Base-by-base conservation (phyloP, 2,113 vertebrate genomes). In the Lycaon pictus region DNA sequence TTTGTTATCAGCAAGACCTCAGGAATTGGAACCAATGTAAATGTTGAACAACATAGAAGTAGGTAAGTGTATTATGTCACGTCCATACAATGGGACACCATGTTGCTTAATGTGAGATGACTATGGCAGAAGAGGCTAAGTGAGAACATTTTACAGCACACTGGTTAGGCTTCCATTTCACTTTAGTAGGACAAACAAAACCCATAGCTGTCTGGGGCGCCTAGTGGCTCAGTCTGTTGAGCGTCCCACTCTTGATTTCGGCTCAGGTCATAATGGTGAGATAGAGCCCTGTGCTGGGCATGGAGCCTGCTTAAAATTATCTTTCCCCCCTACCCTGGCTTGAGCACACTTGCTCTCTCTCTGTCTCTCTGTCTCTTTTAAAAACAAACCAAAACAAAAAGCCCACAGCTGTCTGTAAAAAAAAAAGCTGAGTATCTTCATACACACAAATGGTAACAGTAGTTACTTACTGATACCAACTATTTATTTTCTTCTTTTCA, bases 101-200 rank as follows among this genome's bases (percentile, higher is more conserved):
- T n/a, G 51, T 27, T 55, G 60, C 62, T 25, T 29, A 81, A 71
- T 20, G 35, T 25, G 29, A 69, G 37, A 71, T 22, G 2, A 48
- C n/a, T 71, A 11, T 83, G 43, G 48, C 35, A 1, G 67, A 37
- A 12, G 23, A 27, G 5, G 79, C 11, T 48, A 29, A 56, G 15
- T 43, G 56, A 74, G 35, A 43, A 12, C 43, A 60, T 60, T 35
- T 77, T 65, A 56, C 17, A 90, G 80, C 83, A 32, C 7, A 35
- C 25, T 2, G 22, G 11, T 11, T 29, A 82, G 32, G 7, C 12
- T 63, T 56, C 83, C 8, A 88, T 81, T 92, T 81, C 37, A 93
- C 80, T 84, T 79, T 83, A 79, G 25, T 67, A 80, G 67, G 69
- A 62, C 43, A 87, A 92, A 89, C 55, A 85, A 88, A 91, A 53